phyloP scores from a whole-genome alignment of 2,888 invertebrate genomes.

The Buathra laborator region DNA sequence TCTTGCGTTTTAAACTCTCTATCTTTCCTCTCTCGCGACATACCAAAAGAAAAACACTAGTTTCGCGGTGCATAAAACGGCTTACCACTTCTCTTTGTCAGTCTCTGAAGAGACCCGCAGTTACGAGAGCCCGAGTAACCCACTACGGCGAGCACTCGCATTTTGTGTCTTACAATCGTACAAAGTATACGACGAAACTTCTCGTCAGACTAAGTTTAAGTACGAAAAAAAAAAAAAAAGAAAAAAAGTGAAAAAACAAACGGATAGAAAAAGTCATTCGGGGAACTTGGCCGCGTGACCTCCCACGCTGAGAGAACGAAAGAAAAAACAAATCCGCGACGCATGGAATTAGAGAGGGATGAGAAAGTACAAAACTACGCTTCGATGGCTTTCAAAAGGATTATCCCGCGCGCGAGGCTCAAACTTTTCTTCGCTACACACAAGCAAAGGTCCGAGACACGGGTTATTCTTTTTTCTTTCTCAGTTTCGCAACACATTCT shows the following conservation, averaged over 20 bases:
- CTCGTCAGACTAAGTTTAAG: conserved; percentile 42
- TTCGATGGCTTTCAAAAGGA: conserved; percentile 58
- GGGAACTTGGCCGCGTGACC: conserved; percentile 58
- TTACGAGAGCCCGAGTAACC: conserved; percentile 32
- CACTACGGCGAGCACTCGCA: conserved; percentile 29
- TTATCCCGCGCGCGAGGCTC: conserved; percentile 57
- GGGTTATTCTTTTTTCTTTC: conserved; percentile 16
- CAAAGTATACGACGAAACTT: conserved; percentile 56
- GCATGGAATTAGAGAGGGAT: neutral
- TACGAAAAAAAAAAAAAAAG: conserved; percentile 42
- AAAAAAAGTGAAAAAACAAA: conserved; percentile 30
- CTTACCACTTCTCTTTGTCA: neutral
- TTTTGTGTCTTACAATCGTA: conserved; percentile 56
- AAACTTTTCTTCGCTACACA: conserved; percentile 29
- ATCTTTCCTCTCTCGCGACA: conserved; percentile 1
- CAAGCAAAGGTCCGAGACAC: conserved; percentile 14
- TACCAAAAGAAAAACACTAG: conserved; percentile 16
- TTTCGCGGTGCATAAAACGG: conserved; percentile 29
- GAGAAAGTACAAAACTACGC: conserved; percentile 47
- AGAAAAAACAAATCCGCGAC: conserved; percentile 13
- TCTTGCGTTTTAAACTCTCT: conserved; percentile 23
- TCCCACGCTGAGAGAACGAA: conserved; percentile 19
- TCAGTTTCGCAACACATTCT: neutral
- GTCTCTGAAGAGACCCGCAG: conserved; percentile 7
- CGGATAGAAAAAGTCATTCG: conserved; percentile 49